phyloP scores from a whole-genome alignment of 2,113 vertebrate species.

The Ptilonorhynchus violaceus region DNA sequence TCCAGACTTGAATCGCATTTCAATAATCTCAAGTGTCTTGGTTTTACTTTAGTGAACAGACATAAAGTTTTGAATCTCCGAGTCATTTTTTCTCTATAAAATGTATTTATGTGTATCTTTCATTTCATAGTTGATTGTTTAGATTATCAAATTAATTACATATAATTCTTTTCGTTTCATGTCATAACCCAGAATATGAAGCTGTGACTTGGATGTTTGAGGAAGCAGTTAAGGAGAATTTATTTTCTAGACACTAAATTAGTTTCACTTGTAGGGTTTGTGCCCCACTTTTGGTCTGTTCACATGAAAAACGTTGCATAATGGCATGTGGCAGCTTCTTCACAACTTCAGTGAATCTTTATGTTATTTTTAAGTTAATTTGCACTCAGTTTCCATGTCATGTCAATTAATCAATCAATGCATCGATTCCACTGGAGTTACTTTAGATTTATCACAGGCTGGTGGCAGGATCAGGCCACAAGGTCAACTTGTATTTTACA shows the following conservation, averaged over 20 bases:
- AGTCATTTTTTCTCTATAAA: background rate
- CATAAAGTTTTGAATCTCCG: background rate
- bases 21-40: accelerated
- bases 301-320: background rate
- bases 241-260: background rate
- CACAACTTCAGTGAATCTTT: background rate
- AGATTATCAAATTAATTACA: background rate
- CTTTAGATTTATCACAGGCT: background rate
- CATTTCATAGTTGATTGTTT: background rate
- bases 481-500: background rate
- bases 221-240: background rate
- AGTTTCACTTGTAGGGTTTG: background rate
- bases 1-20: background rate
- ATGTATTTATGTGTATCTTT: background rate
- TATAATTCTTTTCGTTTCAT: background rate
- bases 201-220: background rate
- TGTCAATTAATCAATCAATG: background rate
- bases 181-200: background rate
- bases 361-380: background rate
- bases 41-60: background rate
- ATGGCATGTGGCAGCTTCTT: accelerated
- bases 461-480: background rate
- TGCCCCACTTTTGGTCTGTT: background rate
- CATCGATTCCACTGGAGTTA: background rate
- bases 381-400: background rate